Evolutionary conservation across 2,888 invertebrate genomes (phyloP).

Genomic region (Thera britannica): DNA sequence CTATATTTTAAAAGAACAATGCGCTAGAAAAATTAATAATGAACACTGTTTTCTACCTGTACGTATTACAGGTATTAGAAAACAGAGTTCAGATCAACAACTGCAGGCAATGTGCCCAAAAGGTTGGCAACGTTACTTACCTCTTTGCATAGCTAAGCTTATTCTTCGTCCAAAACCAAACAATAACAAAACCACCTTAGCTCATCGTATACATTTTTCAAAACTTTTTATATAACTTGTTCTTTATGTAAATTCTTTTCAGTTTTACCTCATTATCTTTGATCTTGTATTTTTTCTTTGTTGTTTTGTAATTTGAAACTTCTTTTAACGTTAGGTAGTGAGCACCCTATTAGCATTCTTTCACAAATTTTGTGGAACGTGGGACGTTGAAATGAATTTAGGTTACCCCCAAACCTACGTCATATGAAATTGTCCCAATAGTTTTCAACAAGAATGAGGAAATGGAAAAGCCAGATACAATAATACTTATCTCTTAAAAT

Average conservation of each 20-base stretch:
- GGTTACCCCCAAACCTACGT: constrained; percentile 5
- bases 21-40: too few relatives aligned
- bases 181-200: too few relatives aligned
- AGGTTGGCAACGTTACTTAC: too few relatives aligned
- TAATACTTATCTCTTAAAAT: background rate
- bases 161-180: too few relatives aligned
- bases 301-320: background rate
- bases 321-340: background rate
- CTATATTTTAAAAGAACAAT: too few relatives aligned
- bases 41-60: too few relatives aligned
- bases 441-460: constrained; percentile 4
- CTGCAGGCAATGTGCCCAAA: too few relatives aligned
- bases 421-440: constrained; percentile 8
- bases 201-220: too few relatives aligned
- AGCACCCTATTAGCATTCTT: constrained; percentile 5
- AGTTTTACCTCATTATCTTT: background rate
- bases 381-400: constrained; percentile 10
- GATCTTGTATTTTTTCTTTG: background rate
- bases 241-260: background rate
- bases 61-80: too few relatives aligned
- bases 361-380: background rate
- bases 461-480: constrained; percentile 7
- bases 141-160: too few relatives aligned
- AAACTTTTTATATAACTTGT: too few relatives aligned
- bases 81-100: too few relatives aligned